Percentiles rank a stretch among this genome's conserved stretches.
Conservation (phyloP, 2,113 vertebrate genomes). For the Nerophis lumbriciformis region DNA sequence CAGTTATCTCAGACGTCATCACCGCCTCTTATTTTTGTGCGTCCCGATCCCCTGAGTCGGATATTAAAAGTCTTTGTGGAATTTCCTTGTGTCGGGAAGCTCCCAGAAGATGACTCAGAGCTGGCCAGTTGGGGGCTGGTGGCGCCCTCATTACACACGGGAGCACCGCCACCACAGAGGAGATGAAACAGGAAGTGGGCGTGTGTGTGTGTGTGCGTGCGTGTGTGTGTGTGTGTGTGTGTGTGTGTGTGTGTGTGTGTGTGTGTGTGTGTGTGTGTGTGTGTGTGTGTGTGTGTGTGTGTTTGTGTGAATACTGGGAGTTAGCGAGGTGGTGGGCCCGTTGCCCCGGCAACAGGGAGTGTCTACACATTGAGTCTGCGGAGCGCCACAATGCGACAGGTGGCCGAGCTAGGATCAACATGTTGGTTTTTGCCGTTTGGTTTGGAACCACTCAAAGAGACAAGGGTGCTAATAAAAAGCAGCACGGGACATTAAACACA, state of each 20-base stretch:
- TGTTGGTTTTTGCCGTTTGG: constrained; percentile 32
- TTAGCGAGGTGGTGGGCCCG: constrained; percentile 4
- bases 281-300: no score
- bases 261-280: no score
- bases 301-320: not conserved
- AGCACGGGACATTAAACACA: constrained; percentile 5
- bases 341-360: constrained; percentile 56
- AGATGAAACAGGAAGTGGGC: constrained; percentile 15
- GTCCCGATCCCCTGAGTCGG: not conserved
- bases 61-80: constrained; percentile 19
- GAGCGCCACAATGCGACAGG: constrained; percentile 38
- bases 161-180: no score
- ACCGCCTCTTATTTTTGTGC: not conserved
- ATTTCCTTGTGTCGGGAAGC: constrained; percentile 45
- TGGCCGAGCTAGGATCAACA: constrained; percentile 56
- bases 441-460: constrained; percentile 23
- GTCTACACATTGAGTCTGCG: constrained; percentile 34
- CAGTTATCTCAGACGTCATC: constrained; percentile 19
- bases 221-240: constrained; percentile 11
- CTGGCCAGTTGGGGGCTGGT: constrained; percentile 48
- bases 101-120: constrained; percentile 62
- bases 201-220: constrained; percentile 16
- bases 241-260: constrained; percentile 15
- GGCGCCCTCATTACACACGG: constrained; percentile 36
- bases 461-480: constrained; percentile 10